Evolutionary conservation across 2,888 invertebrate species (phyloP).

Genomic region (Orthosia gracilis): DNA sequence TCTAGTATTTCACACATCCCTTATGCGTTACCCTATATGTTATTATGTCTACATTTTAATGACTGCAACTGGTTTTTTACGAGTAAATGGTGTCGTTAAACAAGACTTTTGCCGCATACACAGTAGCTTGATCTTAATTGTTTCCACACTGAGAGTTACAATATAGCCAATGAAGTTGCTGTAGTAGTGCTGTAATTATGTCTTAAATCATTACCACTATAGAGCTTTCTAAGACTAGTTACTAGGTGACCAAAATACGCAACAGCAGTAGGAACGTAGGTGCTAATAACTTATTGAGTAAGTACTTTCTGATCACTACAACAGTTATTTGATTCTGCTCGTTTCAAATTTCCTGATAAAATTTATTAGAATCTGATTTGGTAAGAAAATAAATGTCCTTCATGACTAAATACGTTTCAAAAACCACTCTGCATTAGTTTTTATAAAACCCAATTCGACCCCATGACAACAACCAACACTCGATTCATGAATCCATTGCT

Average conservation of each 20-base stretch:
- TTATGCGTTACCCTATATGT: not conserved
- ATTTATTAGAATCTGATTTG: not conserved
- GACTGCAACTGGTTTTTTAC: conserved; percentile 66
- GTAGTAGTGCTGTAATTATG: not conserved
- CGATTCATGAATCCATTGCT: not conserved
- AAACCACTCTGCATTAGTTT: not conserved
- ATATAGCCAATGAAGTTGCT: conserved; percentile 22
- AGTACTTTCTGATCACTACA: too few relatives aligned
- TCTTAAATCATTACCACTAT: conserved; percentile 15
- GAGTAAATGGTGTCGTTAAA: conserved; percentile 65
- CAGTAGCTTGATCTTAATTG: not conserved
- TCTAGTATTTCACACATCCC: too few relatives aligned
- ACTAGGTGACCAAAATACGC: not conserved
- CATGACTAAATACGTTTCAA: not conserved
- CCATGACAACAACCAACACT: not conserved
- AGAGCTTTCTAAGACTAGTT: not conserved
- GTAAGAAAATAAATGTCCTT: not conserved
- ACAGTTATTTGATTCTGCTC: not conserved
- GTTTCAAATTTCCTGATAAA: not conserved
- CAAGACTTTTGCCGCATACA: not conserved
- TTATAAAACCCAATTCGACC: too few relatives aligned
- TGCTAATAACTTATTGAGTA: too few relatives aligned
- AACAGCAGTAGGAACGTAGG: not conserved
- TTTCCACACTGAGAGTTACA: not conserved
- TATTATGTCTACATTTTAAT: conserved; percentile 66